Base-by-base conservation (phyloP, 1,140 invertebrate species). In the Elymnias hypermnestra region DNA sequence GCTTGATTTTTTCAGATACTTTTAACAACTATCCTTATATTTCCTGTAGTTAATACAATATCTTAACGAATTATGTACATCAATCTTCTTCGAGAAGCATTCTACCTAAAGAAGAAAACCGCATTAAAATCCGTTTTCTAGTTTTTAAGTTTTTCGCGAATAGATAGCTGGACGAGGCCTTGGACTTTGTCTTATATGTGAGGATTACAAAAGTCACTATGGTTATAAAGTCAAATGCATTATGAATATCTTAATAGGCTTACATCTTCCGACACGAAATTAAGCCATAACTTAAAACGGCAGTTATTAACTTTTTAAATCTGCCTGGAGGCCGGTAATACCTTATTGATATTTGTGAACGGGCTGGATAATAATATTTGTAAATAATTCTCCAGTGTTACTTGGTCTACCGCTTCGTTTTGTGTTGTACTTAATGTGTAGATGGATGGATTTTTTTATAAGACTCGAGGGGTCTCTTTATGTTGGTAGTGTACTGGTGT, bases 281-380 rank as follows among this genome's bases (percentile, higher is more conserved):
- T 52, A 61, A 66, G 55, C 58, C 54, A 69, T 69, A 69, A 69
- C 50, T 63, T 67, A 74, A 76, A 75, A 61, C 57, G 44, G 57
- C 70, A 64, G 70, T 83, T 83, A 77, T 79, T 75, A 79, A 79
- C 75, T 77, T 81, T 73, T 82, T 69, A 79, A 83, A 84, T 76
- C 71, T 74, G 63, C 65, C 67, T 64, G 57, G 59, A 72, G 62
- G 70, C 69, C 62, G 57, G 74, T 81, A 82, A 81, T 81, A 81
- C 74, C 72, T 84, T 83, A 84, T 83, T 84, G 81, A 83, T 84
- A 84, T 84, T 82, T 82, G 75, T 82, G 72, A 83, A 82, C 75
- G 70, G 75, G 65, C 71, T 65, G 77, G 76, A 83, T 84, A 84
- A 84, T 84, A 84, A 84, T 84, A 84, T 84, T 84, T 84, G 77